Evolutionary conservation across 2,113 vertebrate genomes (phyloP).

Genomic region (Platanista minor): DNA sequence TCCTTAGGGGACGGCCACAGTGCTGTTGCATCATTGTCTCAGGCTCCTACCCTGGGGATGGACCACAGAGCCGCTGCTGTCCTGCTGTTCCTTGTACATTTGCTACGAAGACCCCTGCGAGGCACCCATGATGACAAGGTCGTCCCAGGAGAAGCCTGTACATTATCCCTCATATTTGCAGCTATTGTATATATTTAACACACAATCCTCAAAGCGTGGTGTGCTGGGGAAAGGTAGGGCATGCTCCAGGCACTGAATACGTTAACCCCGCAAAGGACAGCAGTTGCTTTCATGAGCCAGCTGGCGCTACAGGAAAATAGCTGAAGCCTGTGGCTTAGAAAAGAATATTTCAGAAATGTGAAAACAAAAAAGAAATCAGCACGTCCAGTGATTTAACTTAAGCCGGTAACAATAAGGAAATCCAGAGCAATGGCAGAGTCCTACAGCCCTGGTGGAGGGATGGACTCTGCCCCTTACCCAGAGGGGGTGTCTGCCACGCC

Average conservation of each 20-base stretch:
- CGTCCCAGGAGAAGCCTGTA: conserved; percentile 55
- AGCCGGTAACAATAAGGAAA: conserved; percentile 60
- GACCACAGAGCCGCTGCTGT: fast-evolving
- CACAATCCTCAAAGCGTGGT: background rate
- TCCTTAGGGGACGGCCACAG: background rate
- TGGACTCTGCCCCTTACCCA: background rate
- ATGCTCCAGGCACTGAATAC: background rate
- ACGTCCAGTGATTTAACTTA: conserved; percentile 57
- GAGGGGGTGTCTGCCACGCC: no score
- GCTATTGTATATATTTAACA: conserved; percentile 27
- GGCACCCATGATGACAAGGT: conserved; percentile 24
- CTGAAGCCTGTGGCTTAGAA: conserved; percentile 33
- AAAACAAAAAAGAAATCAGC: conserved; percentile 57
- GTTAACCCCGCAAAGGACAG: conserved; percentile 34
- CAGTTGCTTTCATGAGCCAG: conserved; percentile 42
- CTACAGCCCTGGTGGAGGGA: background rate
- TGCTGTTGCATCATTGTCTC: background rate
- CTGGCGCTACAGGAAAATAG: conserved; percentile 43
- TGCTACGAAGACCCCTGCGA: background rate
- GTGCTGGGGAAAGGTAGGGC: background rate
- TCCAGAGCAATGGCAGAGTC: background rate
- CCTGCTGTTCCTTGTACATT: background rate
- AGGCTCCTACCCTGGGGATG: background rate
- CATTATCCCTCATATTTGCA: conserved; percentile 58
- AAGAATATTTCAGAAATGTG: conserved; percentile 48